Percentiles rank a stretch among this genome's conserved stretches.
Evolutionary conservation across 2,113 vertebrate genomes (phyloP).

Genomic region (Cololabis saira): DNA sequence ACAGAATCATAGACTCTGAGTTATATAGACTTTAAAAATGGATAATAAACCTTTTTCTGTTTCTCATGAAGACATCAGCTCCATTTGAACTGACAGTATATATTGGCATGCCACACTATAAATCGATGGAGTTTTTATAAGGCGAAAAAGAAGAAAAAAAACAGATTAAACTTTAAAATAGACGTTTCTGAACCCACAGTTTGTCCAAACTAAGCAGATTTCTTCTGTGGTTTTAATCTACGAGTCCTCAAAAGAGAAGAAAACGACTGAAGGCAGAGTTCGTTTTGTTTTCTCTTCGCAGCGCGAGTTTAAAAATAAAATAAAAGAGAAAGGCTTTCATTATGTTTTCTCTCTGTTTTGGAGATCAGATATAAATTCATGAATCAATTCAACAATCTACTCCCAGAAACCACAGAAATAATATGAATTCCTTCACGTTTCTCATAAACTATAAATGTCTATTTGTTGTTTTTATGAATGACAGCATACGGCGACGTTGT

Average conservation of each 20-base stretch:
- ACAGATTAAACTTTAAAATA: conserved; percentile 38
- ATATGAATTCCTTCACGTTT: conserved; percentile 21
- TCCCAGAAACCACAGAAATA: conserved; percentile 19
- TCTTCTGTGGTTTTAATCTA: conserved; percentile 8
- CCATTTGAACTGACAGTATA: conserved; percentile 22
- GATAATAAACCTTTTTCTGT: conserved; percentile 45
- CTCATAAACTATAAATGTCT: conserved; percentile 25
- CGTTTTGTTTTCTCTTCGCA: no score
- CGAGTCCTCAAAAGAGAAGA: neutral
- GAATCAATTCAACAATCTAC: conserved; percentile 21
- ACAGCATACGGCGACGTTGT: conserved; percentile 48
- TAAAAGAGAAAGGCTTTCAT: conserved; percentile 17
- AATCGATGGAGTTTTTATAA: conserved; percentile 38
- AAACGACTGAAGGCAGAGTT: no score
- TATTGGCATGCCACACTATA: conserved; percentile 60
- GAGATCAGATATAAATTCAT: no score
- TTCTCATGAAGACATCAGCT: conserved; percentile 36
- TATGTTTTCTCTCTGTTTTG: neutral
- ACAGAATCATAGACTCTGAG: conserved; percentile 45
- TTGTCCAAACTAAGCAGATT: conserved; percentile 9
- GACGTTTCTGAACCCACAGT: conserved; percentile 28
- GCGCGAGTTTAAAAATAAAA: no score
- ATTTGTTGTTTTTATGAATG: conserved; percentile 16
- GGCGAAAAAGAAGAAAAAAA: conserved; percentile 38
- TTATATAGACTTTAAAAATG: conserved; percentile 51